phyloP scores from a whole-genome alignment of 2,888 invertebrate species.

The Pandemis cinnamomeana region DNA sequence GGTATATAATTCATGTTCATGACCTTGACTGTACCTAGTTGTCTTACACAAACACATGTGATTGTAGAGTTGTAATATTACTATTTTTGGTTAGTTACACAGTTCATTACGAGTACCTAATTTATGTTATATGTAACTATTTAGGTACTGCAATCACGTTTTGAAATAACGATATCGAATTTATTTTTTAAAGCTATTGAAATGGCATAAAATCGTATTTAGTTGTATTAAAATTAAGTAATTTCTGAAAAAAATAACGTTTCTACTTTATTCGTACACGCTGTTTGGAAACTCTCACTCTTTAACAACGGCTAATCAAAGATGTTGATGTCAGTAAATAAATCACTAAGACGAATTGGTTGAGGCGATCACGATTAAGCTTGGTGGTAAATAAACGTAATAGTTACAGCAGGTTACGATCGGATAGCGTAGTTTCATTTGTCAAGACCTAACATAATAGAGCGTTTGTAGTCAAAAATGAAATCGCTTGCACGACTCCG shows the following conservation, averaged over 20 bases:
- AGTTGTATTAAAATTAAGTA: background rate
- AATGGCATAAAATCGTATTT: too few species aligned
- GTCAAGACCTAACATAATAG: conserved; percentile 32
- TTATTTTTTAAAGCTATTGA: too few species aligned
- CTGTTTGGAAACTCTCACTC: background rate
- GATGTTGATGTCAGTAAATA: conserved; percentile 25
- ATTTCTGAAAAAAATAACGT: background rate
- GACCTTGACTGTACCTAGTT: too few species aligned
- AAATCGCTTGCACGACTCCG: conserved; percentile 58
- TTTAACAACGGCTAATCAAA: background rate
- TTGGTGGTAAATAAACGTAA: conserved; percentile 22
- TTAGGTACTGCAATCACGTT: too few species aligned
- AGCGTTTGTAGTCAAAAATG: conserved; percentile 51
- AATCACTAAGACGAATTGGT: conserved; percentile 16
- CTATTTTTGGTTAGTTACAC: too few species aligned
- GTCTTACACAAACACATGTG: too few species aligned
- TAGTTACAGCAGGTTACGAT: conserved; percentile 32
- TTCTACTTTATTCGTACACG: background rate
- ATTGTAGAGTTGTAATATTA: too few species aligned
- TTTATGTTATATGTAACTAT: too few species aligned
- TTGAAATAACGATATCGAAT: too few species aligned
- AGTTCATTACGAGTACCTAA: too few species aligned
- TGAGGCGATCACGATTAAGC: conserved; percentile 30
- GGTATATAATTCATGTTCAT: too few species aligned
- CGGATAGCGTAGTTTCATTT: conserved; percentile 21